Conservation (phyloP, 37 sponge, comb jelly and placozoan species). For the Chondrosia reniformis region DNA sequence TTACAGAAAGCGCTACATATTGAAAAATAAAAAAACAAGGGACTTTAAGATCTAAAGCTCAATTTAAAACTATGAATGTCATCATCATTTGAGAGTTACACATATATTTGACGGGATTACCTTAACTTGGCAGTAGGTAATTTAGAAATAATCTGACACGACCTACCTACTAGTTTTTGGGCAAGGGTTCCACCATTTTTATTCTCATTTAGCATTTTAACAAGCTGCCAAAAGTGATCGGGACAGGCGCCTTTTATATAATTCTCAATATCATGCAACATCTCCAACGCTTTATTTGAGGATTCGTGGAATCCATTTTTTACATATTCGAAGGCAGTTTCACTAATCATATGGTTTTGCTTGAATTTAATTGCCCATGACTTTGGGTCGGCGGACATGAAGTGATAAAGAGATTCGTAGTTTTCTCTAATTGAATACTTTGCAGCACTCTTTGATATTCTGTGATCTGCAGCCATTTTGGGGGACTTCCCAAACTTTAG, state of each 20-base stretch:
- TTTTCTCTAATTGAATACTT: background rate
- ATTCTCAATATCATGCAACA: constrained; percentile 7
- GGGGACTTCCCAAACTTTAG: background rate
- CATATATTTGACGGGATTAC: no score
- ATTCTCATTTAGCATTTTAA: constrained; percentile 5
- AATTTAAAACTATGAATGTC: no score
- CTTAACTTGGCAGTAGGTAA: no score
- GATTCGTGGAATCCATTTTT: background rate
- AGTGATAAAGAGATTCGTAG: background rate
- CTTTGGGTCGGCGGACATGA: background rate
- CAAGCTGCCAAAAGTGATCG: background rate
- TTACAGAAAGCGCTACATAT: no score
- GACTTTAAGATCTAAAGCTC: no score
- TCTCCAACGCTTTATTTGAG: background rate
- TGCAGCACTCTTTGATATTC: background rate
- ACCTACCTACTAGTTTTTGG: constrained; percentile 1
- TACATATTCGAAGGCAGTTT: background rate
- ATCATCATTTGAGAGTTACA: no score
- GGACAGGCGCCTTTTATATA: background rate
- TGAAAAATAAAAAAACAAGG: no score
- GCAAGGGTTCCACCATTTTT: background rate
- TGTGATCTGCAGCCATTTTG: background rate
- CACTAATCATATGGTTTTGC: background rate
- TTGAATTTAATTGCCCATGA: background rate
- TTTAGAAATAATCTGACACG: no score